Evolutionary conservation across 2,113 vertebrate species (phyloP).

Genomic region (Malurus melanocephalus): DNA sequence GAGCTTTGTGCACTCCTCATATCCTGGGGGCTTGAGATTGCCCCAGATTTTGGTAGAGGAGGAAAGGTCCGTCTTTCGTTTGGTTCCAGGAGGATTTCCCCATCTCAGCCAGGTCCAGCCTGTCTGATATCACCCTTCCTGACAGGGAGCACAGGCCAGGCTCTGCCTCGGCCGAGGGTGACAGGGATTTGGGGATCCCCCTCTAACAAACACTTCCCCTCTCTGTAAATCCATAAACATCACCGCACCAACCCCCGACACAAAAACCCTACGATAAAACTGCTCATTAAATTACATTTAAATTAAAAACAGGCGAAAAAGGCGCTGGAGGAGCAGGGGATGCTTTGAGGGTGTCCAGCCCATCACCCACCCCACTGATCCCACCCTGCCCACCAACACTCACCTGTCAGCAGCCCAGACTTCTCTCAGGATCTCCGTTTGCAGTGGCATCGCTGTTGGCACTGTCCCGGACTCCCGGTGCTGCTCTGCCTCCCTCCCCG

Average conservation of each 20-base stretch:
- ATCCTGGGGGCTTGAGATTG: background rate
- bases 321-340: accelerated
- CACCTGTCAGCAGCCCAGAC: slow-evolving; percentile 75
- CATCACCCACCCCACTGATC: accelerated
- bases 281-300: accelerated
- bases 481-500: too few species aligned
- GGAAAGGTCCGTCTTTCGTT: background rate
- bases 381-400: background rate
- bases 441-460: slow-evolving; percentile 66
- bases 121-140: accelerated
- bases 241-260: accelerated
- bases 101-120: accelerated
- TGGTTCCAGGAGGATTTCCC: background rate
- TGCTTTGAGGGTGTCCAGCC: accelerated
- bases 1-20: background rate
- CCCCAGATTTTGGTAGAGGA: background rate
- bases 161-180: background rate
- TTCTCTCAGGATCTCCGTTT: slow-evolving; percentile 69
- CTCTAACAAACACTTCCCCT: accelerated
- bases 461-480: too few species aligned
- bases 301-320: background rate
- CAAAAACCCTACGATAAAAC: accelerated
- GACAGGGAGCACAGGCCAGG: background rate
- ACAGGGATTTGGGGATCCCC: background rate
- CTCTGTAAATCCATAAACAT: accelerated